Conservation (phyloP, 53 echinoderm and acorn worm genomes). For the Paelopatides confundens region DNA sequence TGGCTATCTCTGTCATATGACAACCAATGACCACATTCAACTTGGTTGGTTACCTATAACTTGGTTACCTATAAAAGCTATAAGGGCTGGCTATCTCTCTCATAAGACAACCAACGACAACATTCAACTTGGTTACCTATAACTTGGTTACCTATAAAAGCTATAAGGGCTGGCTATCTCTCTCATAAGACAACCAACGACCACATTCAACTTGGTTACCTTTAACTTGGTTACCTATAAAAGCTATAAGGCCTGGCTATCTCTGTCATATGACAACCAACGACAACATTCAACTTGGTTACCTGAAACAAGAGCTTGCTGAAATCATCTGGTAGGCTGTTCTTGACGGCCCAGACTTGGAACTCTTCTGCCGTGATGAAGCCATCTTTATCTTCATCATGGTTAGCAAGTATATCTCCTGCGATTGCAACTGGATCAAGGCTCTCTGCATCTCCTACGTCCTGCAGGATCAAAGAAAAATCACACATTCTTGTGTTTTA, state of each 20-base stretch:
- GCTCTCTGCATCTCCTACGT: constrained; percentile 85
- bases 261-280: not conserved
- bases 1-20: no score
- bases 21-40: no score
- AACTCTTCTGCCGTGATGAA: constrained; percentile 95
- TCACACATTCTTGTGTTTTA: not conserved
- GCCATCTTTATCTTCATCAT: constrained; percentile 81
- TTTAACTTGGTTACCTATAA: no score
- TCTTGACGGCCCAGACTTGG: constrained; percentile 98
- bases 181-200: no score
- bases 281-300: not conserved
- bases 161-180: not conserved
- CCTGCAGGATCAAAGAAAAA: constrained; percentile 56
- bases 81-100: no score
- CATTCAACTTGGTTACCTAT: no score
- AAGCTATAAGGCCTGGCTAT: not conserved
- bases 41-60: no score
- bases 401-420: constrained; percentile 82
- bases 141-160: no score
- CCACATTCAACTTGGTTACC: constrained; percentile 45
- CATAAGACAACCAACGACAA: no score
- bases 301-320: constrained; percentile 96
- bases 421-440: constrained; percentile 85
- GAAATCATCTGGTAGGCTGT: constrained; percentile 96
- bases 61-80: no score